Percentiles rank a stretch among this genome's conserved stretches.
phyloP scores from a whole-genome alignment of 1,140 invertebrate species.

The Pseudomyrmex pallidus region DNA sequence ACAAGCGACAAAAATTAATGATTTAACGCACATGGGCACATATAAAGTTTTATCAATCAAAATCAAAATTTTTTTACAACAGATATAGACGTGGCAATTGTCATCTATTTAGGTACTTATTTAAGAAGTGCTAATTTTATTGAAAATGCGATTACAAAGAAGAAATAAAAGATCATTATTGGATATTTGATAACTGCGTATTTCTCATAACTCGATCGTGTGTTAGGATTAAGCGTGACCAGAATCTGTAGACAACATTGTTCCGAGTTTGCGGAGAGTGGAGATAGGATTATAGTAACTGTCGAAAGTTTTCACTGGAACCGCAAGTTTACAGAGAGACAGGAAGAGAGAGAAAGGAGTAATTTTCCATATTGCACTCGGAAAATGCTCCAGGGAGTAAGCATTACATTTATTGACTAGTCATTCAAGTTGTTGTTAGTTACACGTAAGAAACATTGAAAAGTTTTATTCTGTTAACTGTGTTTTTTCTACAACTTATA shows the following conservation, averaged over 20 bases:
- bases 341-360: neutral
- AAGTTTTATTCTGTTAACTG: neutral
- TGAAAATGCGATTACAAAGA: neutral
- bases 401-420: constrained; percentile 1
- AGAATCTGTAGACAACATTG: constrained; percentile 47
- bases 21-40: neutral
- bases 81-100: too few relatives aligned
- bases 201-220: constrained; percentile 29
- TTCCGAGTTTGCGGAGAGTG: constrained; percentile 33
- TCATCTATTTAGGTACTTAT: too few relatives aligned
- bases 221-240: constrained; percentile 46
- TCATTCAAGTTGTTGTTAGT: neutral
- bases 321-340: constrained; percentile 18
- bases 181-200: constrained; percentile 18
- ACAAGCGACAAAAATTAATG: neutral
- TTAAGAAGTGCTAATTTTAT: neutral
- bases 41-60: too few relatives aligned
- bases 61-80: too few relatives aligned
- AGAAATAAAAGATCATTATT: constrained; percentile 11
- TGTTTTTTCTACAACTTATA: neutral
- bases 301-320: constrained; percentile 46
- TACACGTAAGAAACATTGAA: neutral
- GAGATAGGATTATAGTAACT: constrained; percentile 40
- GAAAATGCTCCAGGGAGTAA: constrained; percentile 8
- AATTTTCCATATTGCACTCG: neutral